These are phyloP conservation scores for Isotomurus palustris DNA, from an alignment of 2,888 invertebrate genomes.

Conservation along the genomic window DNA sequence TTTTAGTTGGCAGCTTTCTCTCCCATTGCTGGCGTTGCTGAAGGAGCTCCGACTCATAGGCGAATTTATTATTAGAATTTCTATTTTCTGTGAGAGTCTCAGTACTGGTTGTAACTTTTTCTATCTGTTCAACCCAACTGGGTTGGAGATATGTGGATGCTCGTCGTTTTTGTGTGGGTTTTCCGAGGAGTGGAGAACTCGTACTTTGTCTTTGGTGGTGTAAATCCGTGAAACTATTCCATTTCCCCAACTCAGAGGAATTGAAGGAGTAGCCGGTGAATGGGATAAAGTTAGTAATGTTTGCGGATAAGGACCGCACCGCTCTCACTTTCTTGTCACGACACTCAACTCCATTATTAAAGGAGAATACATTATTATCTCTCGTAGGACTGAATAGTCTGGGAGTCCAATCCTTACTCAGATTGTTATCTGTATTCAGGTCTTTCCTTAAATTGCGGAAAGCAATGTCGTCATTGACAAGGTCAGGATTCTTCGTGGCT, in stretches of 20 bases:
- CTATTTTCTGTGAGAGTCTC: slow-evolving; percentile 36
- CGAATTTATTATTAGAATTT: slow-evolving; percentile 23
- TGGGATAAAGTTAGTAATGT: slow-evolving; percentile 69
- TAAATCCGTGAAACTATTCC: slow-evolving; percentile 44
- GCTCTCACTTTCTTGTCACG: slow-evolving; percentile 67
- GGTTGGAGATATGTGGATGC: slow-evolving; percentile 34
- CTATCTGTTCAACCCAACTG: slow-evolving; percentile 46
- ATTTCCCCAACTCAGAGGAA: slow-evolving; percentile 35
- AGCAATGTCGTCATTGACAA: slow-evolving; percentile 81
- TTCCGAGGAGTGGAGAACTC: slow-evolving; percentile 12
- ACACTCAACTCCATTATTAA: background rate
- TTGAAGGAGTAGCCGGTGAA: slow-evolving; percentile 17
- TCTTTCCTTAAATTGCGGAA: slow-evolving; percentile 80
- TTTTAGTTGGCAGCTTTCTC: slow-evolving; percentile 31
- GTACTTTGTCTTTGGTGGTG: slow-evolving; percentile 5
- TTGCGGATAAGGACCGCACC: slow-evolving; percentile 75
- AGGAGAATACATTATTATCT: slow-evolving; percentile 21
- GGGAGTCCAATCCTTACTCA: slow-evolving; percentile 44
- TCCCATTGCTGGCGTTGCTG: no score
- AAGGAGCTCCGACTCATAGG: slow-evolving; percentile 14
- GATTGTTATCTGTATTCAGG: slow-evolving; percentile 50
- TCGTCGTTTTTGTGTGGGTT: slow-evolving; percentile 9
- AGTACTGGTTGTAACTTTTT: slow-evolving; percentile 40
- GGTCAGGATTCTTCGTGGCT: slow-evolving; percentile 68
- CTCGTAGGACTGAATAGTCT: slow-evolving; percentile 39